Evolutionary conservation across 1,140 invertebrate species (phyloP).

Genomic region (Temnothorax longispinosus): DNA sequence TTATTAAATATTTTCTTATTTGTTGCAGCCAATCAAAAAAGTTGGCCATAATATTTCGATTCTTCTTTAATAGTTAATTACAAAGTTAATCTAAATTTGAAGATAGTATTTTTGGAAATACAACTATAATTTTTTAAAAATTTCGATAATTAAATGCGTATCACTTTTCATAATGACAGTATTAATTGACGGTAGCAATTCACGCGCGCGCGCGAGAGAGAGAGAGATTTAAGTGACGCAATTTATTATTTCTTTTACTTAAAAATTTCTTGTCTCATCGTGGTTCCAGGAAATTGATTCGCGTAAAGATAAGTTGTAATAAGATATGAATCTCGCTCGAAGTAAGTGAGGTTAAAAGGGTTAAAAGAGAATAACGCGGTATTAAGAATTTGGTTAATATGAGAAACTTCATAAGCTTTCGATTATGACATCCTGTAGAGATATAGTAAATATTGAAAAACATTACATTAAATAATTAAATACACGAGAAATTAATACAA

Average conservation of each 20-base stretch:
- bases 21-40: background rate
- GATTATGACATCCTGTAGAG: background rate
- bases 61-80: background rate
- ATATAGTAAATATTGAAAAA: background rate
- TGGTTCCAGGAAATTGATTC: constrained; percentile 36
- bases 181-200: constrained; percentile 39
- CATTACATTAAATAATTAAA: background rate
- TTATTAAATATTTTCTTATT: constrained; percentile 2
- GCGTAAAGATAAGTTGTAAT: constrained; percentile 39
- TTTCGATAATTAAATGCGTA: background rate
- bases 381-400: background rate
- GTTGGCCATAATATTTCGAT: background rate
- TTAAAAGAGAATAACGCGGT: background rate
- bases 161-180: background rate
- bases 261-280: constrained; percentile 11
- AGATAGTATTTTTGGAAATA: background rate
- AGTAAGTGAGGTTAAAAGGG: background rate
- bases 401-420: constrained; percentile 1
- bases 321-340: constrained; percentile 1
- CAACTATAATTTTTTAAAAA: background rate
- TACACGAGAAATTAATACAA: background rate
- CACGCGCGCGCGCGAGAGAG: too few species aligned
- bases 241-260: constrained; percentile 42
- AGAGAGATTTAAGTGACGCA: background rate
- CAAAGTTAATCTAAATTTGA: background rate